A percentile compares a stretch with the other conserved stretches of the same genome.
Conservation (phyloP, 2,113 vertebrate species). For the Chelonoidis abingdonii region DNA sequence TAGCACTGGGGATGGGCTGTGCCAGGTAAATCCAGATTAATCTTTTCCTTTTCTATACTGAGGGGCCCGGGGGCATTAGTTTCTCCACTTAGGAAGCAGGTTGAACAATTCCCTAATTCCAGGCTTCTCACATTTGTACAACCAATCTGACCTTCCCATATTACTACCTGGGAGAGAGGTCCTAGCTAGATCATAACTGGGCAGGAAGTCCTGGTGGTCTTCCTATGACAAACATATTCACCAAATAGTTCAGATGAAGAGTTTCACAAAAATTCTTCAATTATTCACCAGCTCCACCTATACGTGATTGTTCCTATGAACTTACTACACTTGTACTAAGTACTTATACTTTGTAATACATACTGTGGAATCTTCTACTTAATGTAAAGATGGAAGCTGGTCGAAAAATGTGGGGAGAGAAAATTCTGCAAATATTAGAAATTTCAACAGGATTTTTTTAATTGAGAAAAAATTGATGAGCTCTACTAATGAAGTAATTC, state of each 20-base stretch:
- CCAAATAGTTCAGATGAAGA: background rate
- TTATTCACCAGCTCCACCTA: background rate
- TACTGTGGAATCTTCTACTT: background rate
- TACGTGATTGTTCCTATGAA: fast-evolving
- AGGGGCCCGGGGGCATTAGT: fast-evolving
- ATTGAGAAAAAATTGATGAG: background rate
- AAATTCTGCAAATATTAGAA: background rate
- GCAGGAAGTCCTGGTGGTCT: background rate
- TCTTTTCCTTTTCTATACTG: background rate
- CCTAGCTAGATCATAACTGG: background rate
- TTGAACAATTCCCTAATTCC: background rate
- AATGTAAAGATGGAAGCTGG: fast-evolving
- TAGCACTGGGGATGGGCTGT: background rate
- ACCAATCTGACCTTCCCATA: background rate
- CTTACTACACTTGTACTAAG: background rate
- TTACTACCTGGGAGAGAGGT: fast-evolving
- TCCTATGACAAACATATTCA: fast-evolving
- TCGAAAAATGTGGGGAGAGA: background rate
- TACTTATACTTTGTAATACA: fast-evolving
- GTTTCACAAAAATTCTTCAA: background rate
- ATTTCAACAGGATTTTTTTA: background rate
- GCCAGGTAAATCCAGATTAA: background rate
- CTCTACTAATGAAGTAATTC: background rate
- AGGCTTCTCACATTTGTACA: fast-evolving
- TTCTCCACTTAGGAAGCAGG: fast-evolving